These are phyloP conservation scores for Mimachlamys varia DNA, from an alignment of 2,888 invertebrate genomes.

Conservation along the genomic window DNA sequence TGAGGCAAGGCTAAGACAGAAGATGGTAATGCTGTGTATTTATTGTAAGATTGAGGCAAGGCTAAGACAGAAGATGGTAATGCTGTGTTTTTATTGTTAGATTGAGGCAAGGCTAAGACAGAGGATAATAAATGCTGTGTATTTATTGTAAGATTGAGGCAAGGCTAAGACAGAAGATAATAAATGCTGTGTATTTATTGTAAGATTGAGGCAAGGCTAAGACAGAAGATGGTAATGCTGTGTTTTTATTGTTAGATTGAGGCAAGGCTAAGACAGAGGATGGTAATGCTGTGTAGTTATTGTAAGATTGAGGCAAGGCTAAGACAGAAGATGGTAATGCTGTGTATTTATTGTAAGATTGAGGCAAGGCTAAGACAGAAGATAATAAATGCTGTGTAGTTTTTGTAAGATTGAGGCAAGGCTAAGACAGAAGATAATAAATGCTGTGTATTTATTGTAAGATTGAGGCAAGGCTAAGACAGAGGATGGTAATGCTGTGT, in stretches of 20 bases:
- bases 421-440: slow-evolving; percentile 75
- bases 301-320: slow-evolving; percentile 76
- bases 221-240: slow-evolving; percentile 71
- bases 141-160: slow-evolving; percentile 73
- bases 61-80: slow-evolving; percentile 74
- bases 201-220: slow-evolving; percentile 76
- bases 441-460: slow-evolving; percentile 54
- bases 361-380: slow-evolving; percentile 76
- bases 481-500: slow-evolving; percentile 68
- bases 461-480: slow-evolving; percentile 75
- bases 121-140: slow-evolving; percentile 66
- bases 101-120: slow-evolving; percentile 75
- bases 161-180: slow-evolving; percentile 74
- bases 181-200: slow-evolving; percentile 18
- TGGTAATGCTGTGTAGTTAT: slow-evolving; percentile 48
- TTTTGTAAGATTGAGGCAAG: slow-evolving; percentile 75
- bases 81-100: slow-evolving; percentile 60
- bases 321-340: slow-evolving; percentile 71
- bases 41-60: slow-evolving; percentile 74
- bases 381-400: slow-evolving; percentile 57
- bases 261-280: slow-evolving; percentile 73
- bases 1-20: slow-evolving; percentile 75
- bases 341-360: slow-evolving; percentile 66
- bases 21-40: slow-evolving; percentile 59
- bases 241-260: slow-evolving; percentile 72